Evolutionary conservation across 2,797 vertebrate genomes (phyloP).

Genomic region (Leptodactylus fallax): DNA sequence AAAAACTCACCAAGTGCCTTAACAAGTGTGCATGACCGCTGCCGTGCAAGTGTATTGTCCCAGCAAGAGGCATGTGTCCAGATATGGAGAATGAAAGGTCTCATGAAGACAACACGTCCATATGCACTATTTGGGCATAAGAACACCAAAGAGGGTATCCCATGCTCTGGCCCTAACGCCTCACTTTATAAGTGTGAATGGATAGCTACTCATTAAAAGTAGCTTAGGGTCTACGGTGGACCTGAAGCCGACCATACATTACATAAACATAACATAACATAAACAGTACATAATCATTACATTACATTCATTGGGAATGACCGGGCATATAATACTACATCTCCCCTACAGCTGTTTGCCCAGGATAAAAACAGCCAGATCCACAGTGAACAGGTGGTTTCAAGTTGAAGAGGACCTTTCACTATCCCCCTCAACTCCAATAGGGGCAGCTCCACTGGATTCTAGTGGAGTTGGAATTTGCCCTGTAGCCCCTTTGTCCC

Average conservation of each 20-base stretch:
- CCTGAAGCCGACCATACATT: too few relatives aligned
- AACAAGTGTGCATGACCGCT: constrained; percentile 27
- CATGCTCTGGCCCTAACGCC: not conserved
- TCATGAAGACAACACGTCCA: not conserved
- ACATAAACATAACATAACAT: too few relatives aligned
- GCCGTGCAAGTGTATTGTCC: not conserved
- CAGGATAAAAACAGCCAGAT: not conserved
- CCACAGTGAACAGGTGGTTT: not conserved
- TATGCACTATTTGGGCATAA: not conserved
- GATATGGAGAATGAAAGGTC: not conserved
- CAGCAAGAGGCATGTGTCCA: not conserved
- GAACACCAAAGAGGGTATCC: not conserved
- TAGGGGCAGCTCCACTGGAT: too few relatives aligned
- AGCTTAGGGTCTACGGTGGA: too few relatives aligned
- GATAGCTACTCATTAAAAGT: too few relatives aligned
- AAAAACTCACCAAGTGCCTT: constrained; percentile 48
- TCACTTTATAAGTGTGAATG: not conserved
- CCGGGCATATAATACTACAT: not conserved
- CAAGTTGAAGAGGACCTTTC: not conserved
- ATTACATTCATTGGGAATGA: not conserved
- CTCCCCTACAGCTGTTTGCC: not conserved
- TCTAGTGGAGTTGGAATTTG: too few relatives aligned
- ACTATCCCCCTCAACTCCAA: too few relatives aligned
- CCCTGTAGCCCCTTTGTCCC: too few relatives aligned
- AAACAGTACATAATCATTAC: too few relatives aligned